phyloP scores from a whole-genome alignment of 1,140 invertebrate species.

The Bombus ignitus region DNA sequence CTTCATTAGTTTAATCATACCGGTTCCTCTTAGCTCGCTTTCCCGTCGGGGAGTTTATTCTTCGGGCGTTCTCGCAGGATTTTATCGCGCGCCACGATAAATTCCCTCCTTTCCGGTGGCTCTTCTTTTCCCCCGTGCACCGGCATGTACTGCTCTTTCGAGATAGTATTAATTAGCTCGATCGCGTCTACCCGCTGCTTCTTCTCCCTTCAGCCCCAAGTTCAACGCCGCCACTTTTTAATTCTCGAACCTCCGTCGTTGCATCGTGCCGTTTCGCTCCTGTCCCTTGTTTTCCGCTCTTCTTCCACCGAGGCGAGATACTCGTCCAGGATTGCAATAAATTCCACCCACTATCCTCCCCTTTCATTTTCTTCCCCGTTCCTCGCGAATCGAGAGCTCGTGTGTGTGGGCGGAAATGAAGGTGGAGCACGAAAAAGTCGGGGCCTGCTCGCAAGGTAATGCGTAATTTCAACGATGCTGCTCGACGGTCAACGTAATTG shows the following conservation, averaged over 20 bases:
- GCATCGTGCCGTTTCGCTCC: neutral
- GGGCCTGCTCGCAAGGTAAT: neutral
- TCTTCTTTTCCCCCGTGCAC: slow-evolving; percentile 27
- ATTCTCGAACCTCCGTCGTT: slow-evolving; percentile 16
- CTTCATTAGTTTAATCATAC: slow-evolving; percentile 65
- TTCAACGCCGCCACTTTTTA: slow-evolving; percentile 17
- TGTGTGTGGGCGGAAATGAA: slow-evolving; percentile 13
- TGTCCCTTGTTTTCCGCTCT: slow-evolving; percentile 15
- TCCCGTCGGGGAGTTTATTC: slow-evolving; percentile 46
- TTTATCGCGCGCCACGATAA: slow-evolving; percentile 59
- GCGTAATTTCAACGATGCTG: slow-evolving; percentile 65
- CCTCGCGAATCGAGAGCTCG: slow-evolving; percentile 43
- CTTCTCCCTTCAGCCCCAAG: neutral
- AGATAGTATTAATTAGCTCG: slow-evolving; percentile 63
- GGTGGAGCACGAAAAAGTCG: slow-evolving; percentile 1
- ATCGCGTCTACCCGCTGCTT: slow-evolving; percentile 31
- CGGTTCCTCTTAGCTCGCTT: slow-evolving; percentile 19
- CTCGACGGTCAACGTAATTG: slow-evolving; percentile 72
- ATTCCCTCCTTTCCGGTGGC: slow-evolving; percentile 28
- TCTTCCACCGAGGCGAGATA: neutral
- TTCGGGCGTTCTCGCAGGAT: slow-evolving; percentile 24
- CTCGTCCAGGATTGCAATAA: slow-evolving; percentile 37
- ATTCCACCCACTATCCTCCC: slow-evolving; percentile 30
- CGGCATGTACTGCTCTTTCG: slow-evolving; percentile 22
- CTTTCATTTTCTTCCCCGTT: slow-evolving; percentile 56